Base-by-base conservation (phyloP, 2,888 invertebrate genomes). In the Cheilosia impressa region DNA sequence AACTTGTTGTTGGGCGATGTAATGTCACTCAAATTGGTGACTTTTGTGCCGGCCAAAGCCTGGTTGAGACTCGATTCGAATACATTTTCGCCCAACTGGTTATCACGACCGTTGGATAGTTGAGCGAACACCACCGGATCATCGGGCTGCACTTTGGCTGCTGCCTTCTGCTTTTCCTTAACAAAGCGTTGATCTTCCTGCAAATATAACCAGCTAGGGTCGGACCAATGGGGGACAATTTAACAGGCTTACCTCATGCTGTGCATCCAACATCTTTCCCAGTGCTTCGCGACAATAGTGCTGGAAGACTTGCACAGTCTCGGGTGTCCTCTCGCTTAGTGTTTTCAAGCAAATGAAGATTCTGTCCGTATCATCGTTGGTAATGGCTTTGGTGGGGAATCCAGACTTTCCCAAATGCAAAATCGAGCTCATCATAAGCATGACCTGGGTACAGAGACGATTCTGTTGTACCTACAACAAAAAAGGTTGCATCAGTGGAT, bases 281-380 rank as follows among this genome's bases (percentile, higher is more conserved):
- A 98, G 93, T 2, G 98, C 95, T 53, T 94, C 94, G 34, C 97
- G 95, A 90, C 96, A 98, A 87, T 94, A 94, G 69, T 93, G 93
- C 69, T 94, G 95, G 10, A 96, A 98, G 62, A 96, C 95, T 52
- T 94, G 93, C 13, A 95, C 94, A 69, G 96, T 94, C 80, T 95
- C 92, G 0, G 94, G 94, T 4, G 96, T 94, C 10, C 95, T 94
- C 80, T 95, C 95, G 47, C 96, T 95, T 15, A 96, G 93, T 0
- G 96, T 96, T 83, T 95, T 94, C 88, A 98, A 92, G 90, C 97
- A 97, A 88, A 96, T 93, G 63, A 97, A 95, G 76, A 98, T 95
- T 90, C 98, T 96, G 91, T 99, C 98, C 43, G 95, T 93, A 92
- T 99, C 98, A 91, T 99, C 99, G 89, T 98, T 97, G n/a, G 98